These are phyloP conservation scores for Andrena haemorrhoa DNA, from an alignment of 2,888 invertebrate species.

Conservation along the genomic window DNA sequence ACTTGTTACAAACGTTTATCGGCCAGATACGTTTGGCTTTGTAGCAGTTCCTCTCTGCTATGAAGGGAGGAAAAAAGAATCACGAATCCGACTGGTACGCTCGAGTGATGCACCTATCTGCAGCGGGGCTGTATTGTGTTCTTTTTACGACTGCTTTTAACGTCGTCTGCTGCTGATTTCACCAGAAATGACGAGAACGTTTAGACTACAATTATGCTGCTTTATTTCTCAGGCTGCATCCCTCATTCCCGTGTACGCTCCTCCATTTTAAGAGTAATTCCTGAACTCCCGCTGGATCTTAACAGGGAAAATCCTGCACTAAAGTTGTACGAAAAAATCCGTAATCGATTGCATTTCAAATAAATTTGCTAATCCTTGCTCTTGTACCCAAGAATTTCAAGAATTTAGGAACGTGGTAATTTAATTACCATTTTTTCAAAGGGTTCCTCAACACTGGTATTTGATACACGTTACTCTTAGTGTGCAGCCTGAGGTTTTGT, in stretches of 20 bases:
- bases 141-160: conserved; percentile 55
- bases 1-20: conserved; percentile 59
- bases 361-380: neutral
- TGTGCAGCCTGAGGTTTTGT: too few relatives aligned
- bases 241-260: neutral
- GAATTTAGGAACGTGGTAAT: neutral
- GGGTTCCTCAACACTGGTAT: neutral
- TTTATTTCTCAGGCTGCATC: conserved; percentile 40
- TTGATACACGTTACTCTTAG: too few relatives aligned
- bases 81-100: conserved; percentile 16
- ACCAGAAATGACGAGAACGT: conserved; percentile 52
- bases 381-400: neutral
- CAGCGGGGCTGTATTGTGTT: conserved; percentile 23
- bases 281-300: conserved; percentile 24
- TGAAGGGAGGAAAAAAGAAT: conserved; percentile 31
- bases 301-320: neutral
- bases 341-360: conserved; percentile 3
- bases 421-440: neutral
- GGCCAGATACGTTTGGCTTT: conserved; percentile 48
- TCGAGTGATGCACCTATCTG: conserved; percentile 42
- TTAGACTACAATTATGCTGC: conserved; percentile 53
- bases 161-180: conserved; percentile 53
- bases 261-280: conserved; percentile 30
- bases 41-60: conserved; percentile 29
- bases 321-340: neutral